These are phyloP conservation scores for Palythoa caribaeorum DNA, from an alignment of 92 coral and sea anemone species.

Conservation along the genomic window DNA sequence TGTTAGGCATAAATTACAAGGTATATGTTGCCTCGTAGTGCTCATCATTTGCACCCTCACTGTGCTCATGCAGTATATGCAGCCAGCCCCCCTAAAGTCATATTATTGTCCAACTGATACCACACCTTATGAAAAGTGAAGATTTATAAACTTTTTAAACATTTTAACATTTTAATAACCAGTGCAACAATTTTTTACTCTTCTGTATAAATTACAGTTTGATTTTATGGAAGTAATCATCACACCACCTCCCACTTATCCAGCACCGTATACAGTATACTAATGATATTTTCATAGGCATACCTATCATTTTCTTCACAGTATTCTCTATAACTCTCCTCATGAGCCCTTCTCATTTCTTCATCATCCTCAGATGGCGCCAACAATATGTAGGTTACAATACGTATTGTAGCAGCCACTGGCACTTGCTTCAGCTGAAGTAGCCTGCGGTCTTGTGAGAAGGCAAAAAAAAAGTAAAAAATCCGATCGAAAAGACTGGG, in stretches of 20 bases:
- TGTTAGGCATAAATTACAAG: neutral
- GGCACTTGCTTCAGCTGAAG: constrained; percentile 8
- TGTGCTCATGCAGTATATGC: neutral
- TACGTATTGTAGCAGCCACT: neutral
- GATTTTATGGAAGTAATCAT: neutral
- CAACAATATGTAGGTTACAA: constrained; percentile 9
- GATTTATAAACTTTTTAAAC: too few species aligned
- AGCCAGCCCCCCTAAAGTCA: neutral
- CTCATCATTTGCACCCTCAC: neutral
- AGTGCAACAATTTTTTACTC: too few species aligned
- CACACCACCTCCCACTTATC: neutral
- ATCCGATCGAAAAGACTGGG: too few species aligned
- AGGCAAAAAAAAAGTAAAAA: too few species aligned
- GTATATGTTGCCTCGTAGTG: neutral
- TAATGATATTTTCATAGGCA: neutral
- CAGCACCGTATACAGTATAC: neutral
- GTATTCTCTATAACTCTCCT: neutral
- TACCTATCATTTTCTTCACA: neutral
- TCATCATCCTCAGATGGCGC: neutral
- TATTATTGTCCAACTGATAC: neutral
- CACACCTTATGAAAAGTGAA: neutral
- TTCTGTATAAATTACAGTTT: neutral
- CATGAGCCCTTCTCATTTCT: constrained; percentile 12
- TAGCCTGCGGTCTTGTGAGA: too few species aligned
- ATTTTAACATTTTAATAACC: too few species aligned